phyloP scores from a whole-genome alignment of 2,113 vertebrate species.

The Strigops habroptila region DNA sequence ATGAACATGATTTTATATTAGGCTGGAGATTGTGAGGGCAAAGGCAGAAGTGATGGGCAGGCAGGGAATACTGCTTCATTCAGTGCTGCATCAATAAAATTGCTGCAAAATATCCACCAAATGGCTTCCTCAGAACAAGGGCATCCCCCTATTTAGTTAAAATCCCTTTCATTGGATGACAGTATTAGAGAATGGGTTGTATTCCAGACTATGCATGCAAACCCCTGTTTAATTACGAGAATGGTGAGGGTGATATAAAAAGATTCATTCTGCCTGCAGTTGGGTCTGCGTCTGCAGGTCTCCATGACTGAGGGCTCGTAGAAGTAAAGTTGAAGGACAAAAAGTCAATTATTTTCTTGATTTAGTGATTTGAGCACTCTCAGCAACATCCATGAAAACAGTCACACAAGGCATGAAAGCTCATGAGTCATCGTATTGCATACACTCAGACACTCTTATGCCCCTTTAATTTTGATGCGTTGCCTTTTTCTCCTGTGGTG shows the following conservation, averaged over 20 bases:
- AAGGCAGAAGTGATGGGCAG: neutral
- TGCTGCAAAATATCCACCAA: neutral
- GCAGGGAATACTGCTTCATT: neutral
- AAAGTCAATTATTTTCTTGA: neutral
- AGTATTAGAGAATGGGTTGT: neutral
- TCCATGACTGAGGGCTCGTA: rapidly evolving
- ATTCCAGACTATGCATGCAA: neutral
- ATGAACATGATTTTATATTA: conserved; percentile 19
- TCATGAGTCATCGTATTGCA: neutral
- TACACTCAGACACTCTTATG: neutral
- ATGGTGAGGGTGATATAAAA: neutral
- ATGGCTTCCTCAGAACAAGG: neutral
- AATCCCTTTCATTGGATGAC: neutral
- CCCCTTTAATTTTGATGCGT: neutral
- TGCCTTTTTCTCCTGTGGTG: neutral
- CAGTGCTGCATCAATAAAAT: neutral
- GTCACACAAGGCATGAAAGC: neutral
- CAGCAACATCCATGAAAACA: neutral
- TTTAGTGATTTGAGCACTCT: neutral
- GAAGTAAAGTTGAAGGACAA: neutral
- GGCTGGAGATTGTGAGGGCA: neutral
- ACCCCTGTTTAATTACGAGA: neutral
- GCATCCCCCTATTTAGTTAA: neutral
- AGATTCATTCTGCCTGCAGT: neutral
- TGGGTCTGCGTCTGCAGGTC: neutral